Base-by-base conservation (phyloP, 2,797 vertebrate genomes). In the Crocidura indochinensis region DNA sequence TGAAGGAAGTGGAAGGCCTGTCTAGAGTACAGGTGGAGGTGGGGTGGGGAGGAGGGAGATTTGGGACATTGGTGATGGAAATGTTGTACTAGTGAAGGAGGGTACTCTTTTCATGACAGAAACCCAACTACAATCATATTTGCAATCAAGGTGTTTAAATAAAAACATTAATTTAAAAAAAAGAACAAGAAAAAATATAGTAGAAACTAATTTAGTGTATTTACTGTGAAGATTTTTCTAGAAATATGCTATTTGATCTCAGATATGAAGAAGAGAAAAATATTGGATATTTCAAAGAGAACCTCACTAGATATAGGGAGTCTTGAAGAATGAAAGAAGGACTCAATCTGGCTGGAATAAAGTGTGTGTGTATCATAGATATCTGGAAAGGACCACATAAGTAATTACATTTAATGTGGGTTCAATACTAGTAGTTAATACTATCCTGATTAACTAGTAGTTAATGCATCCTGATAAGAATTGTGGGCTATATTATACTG, bases 401-500 rank as follows among this genome's bases (percentile, higher is more conserved):
- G 29, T 47, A 26, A 46, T 51, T 74, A 22, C 17, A 69, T 15
- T 84, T 90, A 44, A 10, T 2, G 4, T 71, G n/a, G 6, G 19
- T 69, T 84, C 76, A 38, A 17, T 60, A 29, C 79, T 26, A 69
- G 26, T 47, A 62, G 26, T 27, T 60, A 15, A 80, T 64, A n/a
- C 15, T 72, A 53, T 38, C 38, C 38, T 38, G 38, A 38, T 38
- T 38, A 38, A 38, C 38, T 38, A 38, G 38, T 38, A 38, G 38
- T 68, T 79, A 67, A 80, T n/a, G 53, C 22, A 17, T 38, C 24
- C 74, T 46, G 27, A 85, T 65, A 27, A 10, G 11, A 27, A 72
- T 47, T 77, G 27, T 53, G 14, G 5, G 1, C 27, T 92, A 91
- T 94, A 26, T 51, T 91, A 47, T 80, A 22, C 65, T 84, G 82